Evolutionary conservation across 2,888 invertebrate genomes (phyloP).

Genomic region (Hyposoter dolosus): DNA sequence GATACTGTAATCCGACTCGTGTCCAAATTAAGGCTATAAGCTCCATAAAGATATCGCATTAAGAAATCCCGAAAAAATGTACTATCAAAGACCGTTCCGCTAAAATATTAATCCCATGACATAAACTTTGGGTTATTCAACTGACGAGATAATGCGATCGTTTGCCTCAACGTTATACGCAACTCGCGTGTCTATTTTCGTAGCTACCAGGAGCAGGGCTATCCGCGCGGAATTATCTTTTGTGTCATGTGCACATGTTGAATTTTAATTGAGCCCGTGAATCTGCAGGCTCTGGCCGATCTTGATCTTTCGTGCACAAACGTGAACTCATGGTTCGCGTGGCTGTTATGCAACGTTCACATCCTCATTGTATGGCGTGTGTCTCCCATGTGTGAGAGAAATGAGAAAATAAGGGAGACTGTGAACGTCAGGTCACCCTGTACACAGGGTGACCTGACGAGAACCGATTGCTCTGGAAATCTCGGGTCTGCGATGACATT

Average conservation of each 20-base stretch:
- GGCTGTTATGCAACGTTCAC: slow-evolving; percentile 13
- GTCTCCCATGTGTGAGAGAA: not conserved
- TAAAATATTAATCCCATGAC: not conserved
- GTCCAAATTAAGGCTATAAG: not conserved
- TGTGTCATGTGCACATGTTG: slow-evolving; percentile 70
- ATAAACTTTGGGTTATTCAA: slow-evolving; percentile 56
- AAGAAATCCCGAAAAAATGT: not conserved
- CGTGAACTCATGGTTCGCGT: slow-evolving; percentile 20
- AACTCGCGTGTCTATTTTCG: slow-evolving; percentile 52
- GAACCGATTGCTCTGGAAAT: too few species aligned
- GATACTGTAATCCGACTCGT: not conserved
- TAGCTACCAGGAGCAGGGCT: slow-evolving; percentile 68
- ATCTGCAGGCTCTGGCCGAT: slow-evolving; percentile 53
- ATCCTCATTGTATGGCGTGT: not conserved
- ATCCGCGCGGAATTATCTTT: slow-evolving; percentile 68
- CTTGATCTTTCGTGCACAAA: slow-evolving; percentile 42
- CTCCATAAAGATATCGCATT: not conserved
- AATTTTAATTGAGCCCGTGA: slow-evolving; percentile 73
- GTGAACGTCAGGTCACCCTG: too few species aligned
- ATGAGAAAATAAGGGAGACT: not conserved
- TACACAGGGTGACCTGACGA: too few species aligned
- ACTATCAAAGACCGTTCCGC: slow-evolving; percentile 23
- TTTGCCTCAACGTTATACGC: slow-evolving; percentile 32
- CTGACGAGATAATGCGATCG: slow-evolving; percentile 61
- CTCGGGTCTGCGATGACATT: too few species aligned